Conservation (phyloP, 2,888 invertebrate species). For the Orthosia cruda region DNA sequence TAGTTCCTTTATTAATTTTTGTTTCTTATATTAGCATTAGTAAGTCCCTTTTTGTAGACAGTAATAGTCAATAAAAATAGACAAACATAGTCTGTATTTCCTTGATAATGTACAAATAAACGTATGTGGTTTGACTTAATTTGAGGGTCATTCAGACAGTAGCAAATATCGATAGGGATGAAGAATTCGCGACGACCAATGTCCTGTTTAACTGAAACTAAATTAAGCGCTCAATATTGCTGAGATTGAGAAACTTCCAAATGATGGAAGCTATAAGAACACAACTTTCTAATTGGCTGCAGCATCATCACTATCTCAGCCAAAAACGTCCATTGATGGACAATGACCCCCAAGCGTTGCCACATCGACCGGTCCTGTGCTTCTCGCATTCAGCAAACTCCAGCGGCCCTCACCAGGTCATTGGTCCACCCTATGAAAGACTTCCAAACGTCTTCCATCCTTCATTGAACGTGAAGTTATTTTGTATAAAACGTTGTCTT, state of each 20-base stretch:
- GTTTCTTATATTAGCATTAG: neutral
- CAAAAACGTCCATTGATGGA: no score
- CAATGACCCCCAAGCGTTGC: neutral
- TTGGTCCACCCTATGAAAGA: neutral
- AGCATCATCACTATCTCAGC: no score
- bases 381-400: neutral
- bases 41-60: neutral
- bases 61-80: neutral
- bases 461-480: neutral
- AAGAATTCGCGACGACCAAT: no score
- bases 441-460: neutral
- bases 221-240: no score
- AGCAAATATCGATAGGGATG: no score
- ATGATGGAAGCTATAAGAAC: no score
- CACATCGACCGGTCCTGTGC: neutral
- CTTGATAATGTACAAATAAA: neutral
- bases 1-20: constrained; percentile 23
- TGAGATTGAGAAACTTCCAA: no score
- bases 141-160: no score
- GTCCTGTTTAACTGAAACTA: no score
- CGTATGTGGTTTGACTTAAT: no score
- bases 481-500: neutral
- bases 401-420: neutral
- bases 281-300: no score
- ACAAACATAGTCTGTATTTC: neutral